A percentile compares a stretch with the other conserved stretches of the same genome.
Conservation (phyloP, 2,888 invertebrate species). For the Idaea straminata region DNA sequence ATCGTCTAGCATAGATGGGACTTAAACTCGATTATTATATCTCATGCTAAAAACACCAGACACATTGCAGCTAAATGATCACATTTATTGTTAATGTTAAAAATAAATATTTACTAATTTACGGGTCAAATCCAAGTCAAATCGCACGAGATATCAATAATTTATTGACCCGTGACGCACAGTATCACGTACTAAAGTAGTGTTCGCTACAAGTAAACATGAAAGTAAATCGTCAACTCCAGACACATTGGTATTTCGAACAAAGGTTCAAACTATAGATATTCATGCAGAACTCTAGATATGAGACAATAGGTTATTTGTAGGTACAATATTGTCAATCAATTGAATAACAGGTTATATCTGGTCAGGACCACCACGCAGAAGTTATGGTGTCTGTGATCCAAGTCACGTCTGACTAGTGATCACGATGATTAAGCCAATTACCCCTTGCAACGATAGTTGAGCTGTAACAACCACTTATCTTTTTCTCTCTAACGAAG, state of each 20-base stretch:
- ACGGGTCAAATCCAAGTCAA: constrained; percentile 45
- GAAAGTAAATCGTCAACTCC: constrained; percentile 12
- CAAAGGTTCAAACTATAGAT: not conserved
- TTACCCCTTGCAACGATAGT: constrained; percentile 16
- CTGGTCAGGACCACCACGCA: not conserved
- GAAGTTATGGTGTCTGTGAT: constrained; percentile 7
- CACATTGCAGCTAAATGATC: not conserved
- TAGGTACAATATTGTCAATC: not conserved
- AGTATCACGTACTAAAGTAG: constrained; percentile 42
- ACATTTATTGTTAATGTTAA: not conserved
- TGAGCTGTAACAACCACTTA: constrained; percentile 9
- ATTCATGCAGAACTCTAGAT: not conserved
- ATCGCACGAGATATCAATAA: constrained; percentile 40
- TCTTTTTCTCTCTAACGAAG: constrained; percentile 13
- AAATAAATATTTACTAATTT: constrained; percentile 19
- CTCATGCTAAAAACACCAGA: constrained; percentile 1
- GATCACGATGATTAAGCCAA: constrained; percentile 17
- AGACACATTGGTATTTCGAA: not conserved
- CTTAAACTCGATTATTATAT: not conserved
- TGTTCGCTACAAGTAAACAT: constrained; percentile 37
- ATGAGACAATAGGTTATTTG: not conserved
- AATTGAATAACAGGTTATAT: not conserved
- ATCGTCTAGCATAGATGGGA: too few relatives aligned
- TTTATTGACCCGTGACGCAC: constrained; percentile 44
- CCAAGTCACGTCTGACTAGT: constrained; percentile 16